Percentiles rank a stretch among this genome's conserved stretches.
Evolutionary conservation across 2,797 vertebrate species (phyloP).

Genomic region (Echeneis naucrates): DNA sequence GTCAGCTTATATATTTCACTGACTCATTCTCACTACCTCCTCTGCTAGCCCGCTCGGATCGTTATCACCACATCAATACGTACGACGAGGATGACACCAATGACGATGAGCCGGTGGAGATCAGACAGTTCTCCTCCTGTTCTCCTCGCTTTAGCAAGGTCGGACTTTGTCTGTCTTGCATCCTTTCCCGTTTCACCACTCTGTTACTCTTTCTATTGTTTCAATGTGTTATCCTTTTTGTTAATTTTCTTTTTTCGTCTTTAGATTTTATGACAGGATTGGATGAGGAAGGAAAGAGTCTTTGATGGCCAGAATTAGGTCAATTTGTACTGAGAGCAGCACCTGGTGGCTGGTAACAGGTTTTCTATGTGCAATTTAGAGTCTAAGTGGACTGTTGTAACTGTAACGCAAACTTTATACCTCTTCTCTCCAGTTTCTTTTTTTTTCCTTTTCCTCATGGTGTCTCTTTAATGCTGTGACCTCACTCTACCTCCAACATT

Average conservation of each 20-base stretch:
- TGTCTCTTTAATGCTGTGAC: constrained; percentile 2
- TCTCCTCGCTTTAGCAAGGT: constrained; percentile 96
- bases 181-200: constrained; percentile 30
- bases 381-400: constrained; percentile 11
- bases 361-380: constrained; percentile 25
- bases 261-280: constrained; percentile 30
- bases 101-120: constrained; percentile 93
- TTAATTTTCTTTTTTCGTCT: too few species aligned
- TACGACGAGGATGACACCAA: constrained; percentile 94
- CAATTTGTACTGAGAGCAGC: constrained; percentile 8
- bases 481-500: not conserved
- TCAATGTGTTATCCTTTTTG: not conserved
- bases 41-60: constrained; percentile 93
- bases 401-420: constrained; percentile 14
- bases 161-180: constrained; percentile 30
- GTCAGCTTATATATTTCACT: constrained; percentile 36
- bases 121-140: constrained; percentile 92
- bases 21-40: constrained; percentile 7
- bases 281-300: constrained; percentile 10
- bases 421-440: constrained; percentile 45
- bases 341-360: constrained; percentile 19
- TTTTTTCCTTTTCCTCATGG: too few species aligned
- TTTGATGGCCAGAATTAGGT: constrained; percentile 9
- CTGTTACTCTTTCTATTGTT: constrained; percentile 6
- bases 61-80: constrained; percentile 92